Evolutionary conservation across 2,888 invertebrate genomes (phyloP).

Genomic region (Lasioglossum marginatum): DNA sequence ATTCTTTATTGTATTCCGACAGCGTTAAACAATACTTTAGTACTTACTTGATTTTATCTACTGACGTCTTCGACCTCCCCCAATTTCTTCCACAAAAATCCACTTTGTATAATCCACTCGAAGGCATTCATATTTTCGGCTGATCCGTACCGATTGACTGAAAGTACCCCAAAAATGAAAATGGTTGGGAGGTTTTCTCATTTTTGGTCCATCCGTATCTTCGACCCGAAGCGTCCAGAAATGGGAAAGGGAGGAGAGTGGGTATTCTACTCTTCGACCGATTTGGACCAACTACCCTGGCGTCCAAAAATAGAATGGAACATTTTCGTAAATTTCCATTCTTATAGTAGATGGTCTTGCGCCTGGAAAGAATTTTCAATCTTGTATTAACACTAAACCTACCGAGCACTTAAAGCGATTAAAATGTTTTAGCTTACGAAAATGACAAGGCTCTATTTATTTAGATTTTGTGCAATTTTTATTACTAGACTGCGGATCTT

Average conservation of each 20-base stretch:
- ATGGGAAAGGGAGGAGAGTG: background rate
- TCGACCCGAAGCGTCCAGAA: background rate
- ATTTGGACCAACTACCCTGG: background rate
- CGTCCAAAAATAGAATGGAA: background rate
- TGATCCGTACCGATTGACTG: background rate
- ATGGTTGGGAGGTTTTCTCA: background rate
- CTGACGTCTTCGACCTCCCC: background rate
- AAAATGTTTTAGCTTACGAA: too few species aligned
- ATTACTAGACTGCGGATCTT: too few species aligned
- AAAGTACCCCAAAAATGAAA: background rate
- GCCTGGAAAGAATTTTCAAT: background rate
- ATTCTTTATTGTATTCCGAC: background rate
- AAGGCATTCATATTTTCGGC: background rate
- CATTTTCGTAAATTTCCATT: background rate
- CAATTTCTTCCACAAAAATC: background rate
- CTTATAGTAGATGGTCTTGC: background rate
- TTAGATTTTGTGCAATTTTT: too few species aligned
- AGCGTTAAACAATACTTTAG: background rate
- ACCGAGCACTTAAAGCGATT: too few species aligned
- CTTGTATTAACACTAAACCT: too few species aligned
- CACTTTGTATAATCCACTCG: background rate
- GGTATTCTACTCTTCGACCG: background rate
- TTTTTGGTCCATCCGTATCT: background rate
- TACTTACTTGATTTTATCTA: background rate
- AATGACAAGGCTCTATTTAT: too few species aligned